Evolutionary conservation across 1,140 invertebrate genomes (phyloP), one percentile per base, ranked within the genome.

Genomic region (Trachymyrmex cornetzi): DNA sequence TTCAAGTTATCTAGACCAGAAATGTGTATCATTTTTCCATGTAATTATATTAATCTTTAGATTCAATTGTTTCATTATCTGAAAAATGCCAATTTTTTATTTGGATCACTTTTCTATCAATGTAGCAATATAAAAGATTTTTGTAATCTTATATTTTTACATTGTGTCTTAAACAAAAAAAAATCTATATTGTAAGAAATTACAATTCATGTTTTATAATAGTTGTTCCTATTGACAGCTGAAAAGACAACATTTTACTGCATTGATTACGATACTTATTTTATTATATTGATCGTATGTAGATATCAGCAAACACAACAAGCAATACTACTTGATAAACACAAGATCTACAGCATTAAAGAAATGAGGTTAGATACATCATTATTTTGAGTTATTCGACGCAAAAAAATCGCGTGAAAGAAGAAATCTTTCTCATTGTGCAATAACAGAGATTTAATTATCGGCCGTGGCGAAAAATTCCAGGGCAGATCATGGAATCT

Each of bases 401-500:
- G 4, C 2, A 19, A 34, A 53, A 12, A 67, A 53, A 67, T 67
- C 4, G 27, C 16, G 19, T 12, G 14, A 53, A 22, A 16, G 3
- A 34, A 50, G 3, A 34, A 50, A 22, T 50, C 22, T 38, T 12
- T 24, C 44, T 81, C 22, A 11, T 2, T 16, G 16, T 0, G 7
- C 19, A 11, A 11, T 19, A 11, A 63, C 4, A 12, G 14, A 64
- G 24, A 63, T 27, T 16, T 7, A 11, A 66, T 79, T 44, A 9
- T 53, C 7, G 6, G 3, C 34, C 6, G 12, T 1, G n/a, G 9
- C 27, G 38, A 63, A 30, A n/a, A n/a, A 38, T 44, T n/a, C 22
- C 9, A 59, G 12, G 9, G 34, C n/a, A n/a, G 3, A 34, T 30
- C 6, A 3, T 9, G 16, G 4, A 85, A 87, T 55, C 86, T 91